phyloP scores from a whole-genome alignment of 1,140 invertebrate genomes.

The Aphelinus certus region DNA sequence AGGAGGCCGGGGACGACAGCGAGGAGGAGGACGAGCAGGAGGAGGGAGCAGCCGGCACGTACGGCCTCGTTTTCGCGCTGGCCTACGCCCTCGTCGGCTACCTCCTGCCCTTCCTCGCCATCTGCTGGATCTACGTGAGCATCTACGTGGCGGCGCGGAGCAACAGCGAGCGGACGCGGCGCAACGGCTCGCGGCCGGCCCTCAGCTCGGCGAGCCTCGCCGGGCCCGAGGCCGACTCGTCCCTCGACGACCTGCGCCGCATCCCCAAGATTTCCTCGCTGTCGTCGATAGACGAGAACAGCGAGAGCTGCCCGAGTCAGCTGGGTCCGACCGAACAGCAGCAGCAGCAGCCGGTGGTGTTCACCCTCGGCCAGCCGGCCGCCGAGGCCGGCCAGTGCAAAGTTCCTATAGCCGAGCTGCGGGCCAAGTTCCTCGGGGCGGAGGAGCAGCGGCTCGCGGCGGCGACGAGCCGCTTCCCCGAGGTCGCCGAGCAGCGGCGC shows the following conservation, averaged over 20 bases:
- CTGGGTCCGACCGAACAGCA: not conserved
- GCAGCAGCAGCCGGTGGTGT: slow-evolving; percentile 48
- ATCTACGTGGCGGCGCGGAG: slow-evolving; percentile 78
- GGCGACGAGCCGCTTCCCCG: slow-evolving; percentile 41
- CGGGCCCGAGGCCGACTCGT: slow-evolving; percentile 49
- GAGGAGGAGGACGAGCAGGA: not conserved
- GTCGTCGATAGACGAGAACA: slow-evolving; percentile 63
- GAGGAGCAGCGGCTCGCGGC: slow-evolving; percentile 39
- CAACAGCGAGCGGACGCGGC: slow-evolving; percentile 75
- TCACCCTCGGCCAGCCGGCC: slow-evolving; percentile 55
- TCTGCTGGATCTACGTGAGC: slow-evolving; percentile 76
- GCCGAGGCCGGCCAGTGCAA: slow-evolving; percentile 42
- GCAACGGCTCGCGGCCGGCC: slow-evolving; percentile 70
- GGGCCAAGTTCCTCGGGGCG: slow-evolving; percentile 48
- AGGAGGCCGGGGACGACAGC: not conserved
- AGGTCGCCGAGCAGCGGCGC: slow-evolving; percentile 37
- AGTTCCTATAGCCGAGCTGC: slow-evolving; percentile 50
- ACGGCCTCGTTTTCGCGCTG: slow-evolving; percentile 61
- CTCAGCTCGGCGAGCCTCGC: slow-evolving; percentile 59
- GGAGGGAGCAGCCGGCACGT: slow-evolving; percentile 39
- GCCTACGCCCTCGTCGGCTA: slow-evolving; percentile 70
- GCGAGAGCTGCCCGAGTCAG: slow-evolving; percentile 47
- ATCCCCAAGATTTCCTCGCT: slow-evolving; percentile 61
- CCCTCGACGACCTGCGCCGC: slow-evolving; percentile 54
- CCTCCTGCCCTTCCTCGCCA: slow-evolving; percentile 73